Evolutionary conservation across 2,888 invertebrate genomes (phyloP).

Genomic region (Tetragonisca angustula): DNA sequence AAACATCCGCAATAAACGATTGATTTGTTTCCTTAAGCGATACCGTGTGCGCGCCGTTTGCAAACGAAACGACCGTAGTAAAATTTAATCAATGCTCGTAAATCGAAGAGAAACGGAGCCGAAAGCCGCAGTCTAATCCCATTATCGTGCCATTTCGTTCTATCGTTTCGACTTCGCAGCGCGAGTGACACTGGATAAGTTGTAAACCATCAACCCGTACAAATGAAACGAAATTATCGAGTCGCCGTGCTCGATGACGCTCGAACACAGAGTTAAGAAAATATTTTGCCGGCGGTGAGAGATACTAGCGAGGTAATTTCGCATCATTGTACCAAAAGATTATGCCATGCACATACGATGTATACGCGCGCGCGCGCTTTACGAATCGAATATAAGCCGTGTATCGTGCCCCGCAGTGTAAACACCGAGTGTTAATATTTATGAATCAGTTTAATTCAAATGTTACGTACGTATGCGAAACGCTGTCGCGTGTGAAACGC

Average conservation of each 20-base stretch:
- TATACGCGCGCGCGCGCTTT: neutral
- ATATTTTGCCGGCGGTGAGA: neutral
- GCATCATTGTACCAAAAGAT: constrained; percentile 31
- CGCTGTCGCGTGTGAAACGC: neutral
- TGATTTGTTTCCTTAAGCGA: neutral
- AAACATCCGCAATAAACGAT: neutral
- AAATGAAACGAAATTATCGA: constrained; percentile 14
- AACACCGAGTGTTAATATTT: constrained; percentile 54
- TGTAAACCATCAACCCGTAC: too few relatives aligned
- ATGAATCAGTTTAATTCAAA: constrained; percentile 56
- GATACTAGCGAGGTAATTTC: constrained; percentile 1
- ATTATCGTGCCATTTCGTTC: neutral
- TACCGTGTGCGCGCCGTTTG: neutral
- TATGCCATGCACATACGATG: constrained; percentile 12
- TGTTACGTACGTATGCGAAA: neutral
- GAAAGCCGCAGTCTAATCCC: neutral
- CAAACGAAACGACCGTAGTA: neutral
- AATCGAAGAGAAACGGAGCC: constrained; percentile 25
- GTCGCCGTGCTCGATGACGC: neutral
- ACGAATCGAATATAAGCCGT: constrained; percentile 29
- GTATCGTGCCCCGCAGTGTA: constrained; percentile 40
- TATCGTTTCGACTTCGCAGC: neutral
- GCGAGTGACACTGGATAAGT: neutral
- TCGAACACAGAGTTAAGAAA: constrained; percentile 2
- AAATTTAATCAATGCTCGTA: constrained; percentile 27